Evolutionary conservation across 2,888 invertebrate species (phyloP).

Genomic region (Tethea ocularis): DNA sequence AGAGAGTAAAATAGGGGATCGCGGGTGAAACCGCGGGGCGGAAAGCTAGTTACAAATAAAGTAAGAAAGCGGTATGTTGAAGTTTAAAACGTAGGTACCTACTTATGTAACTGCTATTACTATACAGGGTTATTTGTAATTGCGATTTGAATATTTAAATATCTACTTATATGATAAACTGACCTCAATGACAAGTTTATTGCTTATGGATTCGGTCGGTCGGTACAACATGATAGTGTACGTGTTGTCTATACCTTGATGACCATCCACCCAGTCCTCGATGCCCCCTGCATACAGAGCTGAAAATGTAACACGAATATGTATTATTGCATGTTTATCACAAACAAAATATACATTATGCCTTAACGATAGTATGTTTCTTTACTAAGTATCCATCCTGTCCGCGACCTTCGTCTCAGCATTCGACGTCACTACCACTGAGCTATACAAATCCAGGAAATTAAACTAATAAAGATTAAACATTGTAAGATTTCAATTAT

Average conservation of each 20-base stretch:
- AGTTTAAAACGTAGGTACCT: too few species aligned
- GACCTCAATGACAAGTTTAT: slow-evolving; percentile 65
- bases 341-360: not conserved
- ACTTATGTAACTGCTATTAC: too few species aligned
- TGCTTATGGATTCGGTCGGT: slow-evolving; percentile 57
- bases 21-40: too few species aligned
- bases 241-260: slow-evolving; percentile 73
- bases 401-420: too few species aligned
- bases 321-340: not conserved
- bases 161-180: too few species aligned
- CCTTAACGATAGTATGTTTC: not conserved
- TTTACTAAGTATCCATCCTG: too few species aligned
- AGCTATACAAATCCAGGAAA: slow-evolving; percentile 10
- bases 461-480: slow-evolving; percentile 10
- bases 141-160: not conserved
- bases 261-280: slow-evolving; percentile 78
- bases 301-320: slow-evolving; percentile 33
- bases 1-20: too few species aligned
- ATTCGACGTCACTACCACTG: too few species aligned
- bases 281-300: slow-evolving; percentile 76
- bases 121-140: too few species aligned
- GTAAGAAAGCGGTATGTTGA: too few species aligned
- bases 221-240: slow-evolving; percentile 75
- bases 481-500: not conserved
- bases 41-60: too few species aligned